phyloP scores from a whole-genome alignment of 2,797 vertebrate genomes.

The Linurgus olivaceus region DNA sequence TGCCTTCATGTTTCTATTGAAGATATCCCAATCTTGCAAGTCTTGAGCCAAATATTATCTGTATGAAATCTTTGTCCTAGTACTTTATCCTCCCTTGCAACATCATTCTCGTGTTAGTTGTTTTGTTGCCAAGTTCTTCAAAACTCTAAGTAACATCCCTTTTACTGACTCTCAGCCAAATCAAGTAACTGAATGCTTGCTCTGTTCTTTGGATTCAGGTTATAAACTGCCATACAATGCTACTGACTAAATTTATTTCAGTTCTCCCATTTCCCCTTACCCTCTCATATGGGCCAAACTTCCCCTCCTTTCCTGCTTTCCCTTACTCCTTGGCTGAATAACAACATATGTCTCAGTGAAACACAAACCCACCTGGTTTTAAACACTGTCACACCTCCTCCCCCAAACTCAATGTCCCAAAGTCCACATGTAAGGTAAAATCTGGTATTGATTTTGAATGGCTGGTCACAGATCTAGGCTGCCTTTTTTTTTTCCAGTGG shows the following conservation, averaged over 20 bases:
- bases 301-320: background rate
- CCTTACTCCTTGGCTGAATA: background rate
- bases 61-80: conserved; percentile 71
- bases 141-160: conserved; percentile 53
- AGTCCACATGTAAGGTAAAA: background rate
- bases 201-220: conserved; percentile 54
- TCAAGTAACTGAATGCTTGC: conserved; percentile 22
- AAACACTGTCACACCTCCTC: background rate
- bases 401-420: background rate
- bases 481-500: background rate
- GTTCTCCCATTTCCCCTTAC: background rate
- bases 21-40: conserved; percentile 47
- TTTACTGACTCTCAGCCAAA: conserved; percentile 56
- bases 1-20: background rate
- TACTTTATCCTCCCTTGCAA: conserved; percentile 70
- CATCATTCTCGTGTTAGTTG: conserved; percentile 43
- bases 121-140: conserved; percentile 69
- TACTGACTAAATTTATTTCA: conserved; percentile 18
- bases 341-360: background rate
- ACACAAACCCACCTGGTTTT: background rate
- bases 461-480: background rate
- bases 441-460: background rate
- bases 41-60: conserved; percentile 54
- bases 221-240: conserved; percentile 28
- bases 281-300: background rate